Evolutionary conservation across 2,888 invertebrate genomes (phyloP).

Genomic region (Platerodrilus igneus): DNA sequence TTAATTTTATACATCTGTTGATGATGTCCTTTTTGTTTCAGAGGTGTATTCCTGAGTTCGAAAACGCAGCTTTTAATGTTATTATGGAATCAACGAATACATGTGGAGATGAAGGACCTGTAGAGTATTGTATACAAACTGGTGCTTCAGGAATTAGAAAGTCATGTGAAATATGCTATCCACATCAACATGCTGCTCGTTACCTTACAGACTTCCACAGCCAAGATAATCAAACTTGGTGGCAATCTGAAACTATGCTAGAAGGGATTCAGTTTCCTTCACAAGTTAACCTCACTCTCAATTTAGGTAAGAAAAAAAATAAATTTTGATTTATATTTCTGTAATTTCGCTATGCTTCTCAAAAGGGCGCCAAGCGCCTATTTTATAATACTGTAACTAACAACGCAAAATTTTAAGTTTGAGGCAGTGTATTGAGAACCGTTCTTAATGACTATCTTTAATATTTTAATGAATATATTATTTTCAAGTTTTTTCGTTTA

Average conservation of each 20-base stretch:
- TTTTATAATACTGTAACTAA: too few relatives aligned
- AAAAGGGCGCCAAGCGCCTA: too few relatives aligned
- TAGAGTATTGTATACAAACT: constrained; percentile 88
- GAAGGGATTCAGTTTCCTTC: constrained; percentile 88
- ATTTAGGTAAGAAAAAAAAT: constrained; percentile 39
- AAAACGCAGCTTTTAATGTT: constrained; percentile 89
- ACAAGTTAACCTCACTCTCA: constrained; percentile 87
- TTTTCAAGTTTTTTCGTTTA: too few relatives aligned
- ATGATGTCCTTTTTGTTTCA: constrained; percentile 54
- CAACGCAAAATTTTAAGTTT: too few relatives aligned
- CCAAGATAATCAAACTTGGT: constrained; percentile 88
- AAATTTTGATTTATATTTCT: background rate
- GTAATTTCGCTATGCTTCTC: background rate
- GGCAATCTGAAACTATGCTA: constrained; percentile 97
- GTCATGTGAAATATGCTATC: constrained; percentile 75
- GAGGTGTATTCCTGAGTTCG: constrained; percentile 94
- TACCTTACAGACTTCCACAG: constrained; percentile 91
- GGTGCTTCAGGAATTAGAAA: constrained; percentile 64
- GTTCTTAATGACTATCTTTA: too few relatives aligned
- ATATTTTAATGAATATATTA: too few relatives aligned
- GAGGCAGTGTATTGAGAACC: too few relatives aligned
- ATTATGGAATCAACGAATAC: constrained; percentile 93
- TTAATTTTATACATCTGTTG: background rate
- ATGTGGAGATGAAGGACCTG: constrained; percentile 78
- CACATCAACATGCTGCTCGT: constrained; percentile 63